A percentile compares a stretch with the other conserved stretches of the same genome.
Evolutionary conservation across 2,888 invertebrate species (phyloP).

Genomic region (Parasteatoda lunata): DNA sequence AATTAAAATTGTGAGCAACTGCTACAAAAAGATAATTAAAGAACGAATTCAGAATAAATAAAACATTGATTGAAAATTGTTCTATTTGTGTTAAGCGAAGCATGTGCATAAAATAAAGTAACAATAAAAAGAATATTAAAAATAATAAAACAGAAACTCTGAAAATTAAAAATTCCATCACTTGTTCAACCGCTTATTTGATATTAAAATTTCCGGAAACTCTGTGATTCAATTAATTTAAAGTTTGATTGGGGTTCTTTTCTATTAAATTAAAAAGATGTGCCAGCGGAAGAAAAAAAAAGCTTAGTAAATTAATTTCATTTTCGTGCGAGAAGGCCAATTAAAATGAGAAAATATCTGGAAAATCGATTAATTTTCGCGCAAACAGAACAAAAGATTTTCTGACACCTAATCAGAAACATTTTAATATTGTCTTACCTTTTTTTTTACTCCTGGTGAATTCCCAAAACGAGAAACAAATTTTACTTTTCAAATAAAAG

Average conservation of each 20-base stretch:
- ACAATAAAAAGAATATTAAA: constrained; percentile 6
- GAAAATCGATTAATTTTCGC: constrained; percentile 54
- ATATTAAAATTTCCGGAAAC: constrained; percentile 56
- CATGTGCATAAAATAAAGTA: neutral
- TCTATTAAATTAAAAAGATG: constrained; percentile 56
- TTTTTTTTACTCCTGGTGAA: constrained; percentile 12
- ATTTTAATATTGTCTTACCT: constrained; percentile 38
- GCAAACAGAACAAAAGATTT: constrained; percentile 47
- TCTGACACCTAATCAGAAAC: constrained; percentile 54
- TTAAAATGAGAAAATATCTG: constrained; percentile 36
- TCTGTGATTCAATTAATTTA: constrained; percentile 56
- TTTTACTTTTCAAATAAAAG: constrained; percentile 44
- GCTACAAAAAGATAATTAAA: constrained; percentile 35
- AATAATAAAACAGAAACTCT: constrained; percentile 17
- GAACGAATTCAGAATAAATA: constrained; percentile 50
- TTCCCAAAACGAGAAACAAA: constrained; percentile 43
- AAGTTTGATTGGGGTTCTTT: constrained; percentile 58
- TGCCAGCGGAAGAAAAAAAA: constrained; percentile 19
- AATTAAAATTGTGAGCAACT: constrained; percentile 47
- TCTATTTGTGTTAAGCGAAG: constrained; percentile 24
- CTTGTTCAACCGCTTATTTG: constrained; percentile 28
- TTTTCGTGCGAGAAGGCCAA: constrained; percentile 33
- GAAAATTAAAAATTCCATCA: constrained; percentile 12
- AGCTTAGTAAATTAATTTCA: constrained; percentile 52
- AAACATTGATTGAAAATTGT: constrained; percentile 55